A percentile compares a stretch with the other conserved stretches of the same genome.
phyloP scores from a whole-genome alignment of 2,797 vertebrate species.

The Megalops cyprinoides region DNA sequence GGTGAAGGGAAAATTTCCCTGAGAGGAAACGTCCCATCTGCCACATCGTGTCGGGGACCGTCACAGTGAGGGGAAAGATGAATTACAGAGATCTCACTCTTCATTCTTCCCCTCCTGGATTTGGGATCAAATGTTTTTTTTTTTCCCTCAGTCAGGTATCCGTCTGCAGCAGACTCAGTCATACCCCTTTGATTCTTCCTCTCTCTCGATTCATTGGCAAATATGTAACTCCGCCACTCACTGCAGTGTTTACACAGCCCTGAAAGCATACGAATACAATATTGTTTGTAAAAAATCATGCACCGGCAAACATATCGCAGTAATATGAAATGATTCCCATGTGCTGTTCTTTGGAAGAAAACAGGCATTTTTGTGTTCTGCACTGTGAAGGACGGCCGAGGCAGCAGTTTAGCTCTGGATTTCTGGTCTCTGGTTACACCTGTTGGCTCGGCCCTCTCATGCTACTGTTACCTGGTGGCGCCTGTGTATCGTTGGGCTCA shows the following conservation, averaged over 20 bases:
- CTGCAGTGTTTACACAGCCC: background rate
- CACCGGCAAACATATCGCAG: too few species aligned
- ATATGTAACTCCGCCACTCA: slow-evolving; percentile 18
- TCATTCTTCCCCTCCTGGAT: slow-evolving; percentile 33
- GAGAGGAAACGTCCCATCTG: slow-evolving; percentile 54
- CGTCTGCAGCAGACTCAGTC: slow-evolving; percentile 4
- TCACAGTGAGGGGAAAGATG: slow-evolving; percentile 58
- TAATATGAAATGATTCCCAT: background rate
- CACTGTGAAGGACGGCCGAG: slow-evolving; percentile 61
- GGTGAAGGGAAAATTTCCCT: slow-evolving; percentile 51
- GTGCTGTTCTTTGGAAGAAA: background rate
- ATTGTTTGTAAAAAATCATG: too few species aligned
- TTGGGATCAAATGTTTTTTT: background rate
- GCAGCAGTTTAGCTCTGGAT: slow-evolving; percentile 77
- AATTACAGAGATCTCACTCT: slow-evolving; percentile 57
- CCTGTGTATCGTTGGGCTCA: slow-evolving; percentile 83
- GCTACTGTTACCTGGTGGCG: slow-evolving; percentile 88
- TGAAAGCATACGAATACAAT: background rate
- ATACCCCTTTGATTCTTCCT: background rate
- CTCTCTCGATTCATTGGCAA: background rate
- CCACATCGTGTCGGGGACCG: slow-evolving; percentile 49
- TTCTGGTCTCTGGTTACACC: slow-evolving; percentile 88
- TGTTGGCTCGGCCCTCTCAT: slow-evolving; percentile 77
- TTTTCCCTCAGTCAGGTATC: slow-evolving; percentile 1
- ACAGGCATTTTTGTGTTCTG: slow-evolving; percentile 31